Evolutionary conservation across 2,888 invertebrate genomes (phyloP).

Genomic region (Cephus pygmeus): DNA sequence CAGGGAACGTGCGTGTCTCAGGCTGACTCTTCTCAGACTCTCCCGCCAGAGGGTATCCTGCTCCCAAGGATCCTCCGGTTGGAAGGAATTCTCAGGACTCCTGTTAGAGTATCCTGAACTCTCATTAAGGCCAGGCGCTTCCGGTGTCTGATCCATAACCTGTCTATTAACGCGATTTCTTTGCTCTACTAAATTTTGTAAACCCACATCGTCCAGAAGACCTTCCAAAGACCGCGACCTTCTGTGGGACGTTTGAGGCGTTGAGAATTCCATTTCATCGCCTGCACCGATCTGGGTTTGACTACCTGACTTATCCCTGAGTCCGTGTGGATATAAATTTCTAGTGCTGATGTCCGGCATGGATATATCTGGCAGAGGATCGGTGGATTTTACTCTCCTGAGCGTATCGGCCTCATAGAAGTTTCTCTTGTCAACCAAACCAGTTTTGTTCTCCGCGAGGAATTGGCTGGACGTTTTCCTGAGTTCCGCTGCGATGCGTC

Average conservation of each 20-base stretch:
- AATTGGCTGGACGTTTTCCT: conserved; percentile 58
- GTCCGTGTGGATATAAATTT: conserved; percentile 63
- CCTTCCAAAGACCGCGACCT: conserved; percentile 72
- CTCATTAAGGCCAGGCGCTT: background rate
- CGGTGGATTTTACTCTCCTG: conserved; percentile 66
- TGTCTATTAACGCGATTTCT: conserved; percentile 46
- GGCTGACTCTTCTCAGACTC: conserved; percentile 80
- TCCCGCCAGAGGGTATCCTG: conserved; percentile 86
- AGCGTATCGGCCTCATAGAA: conserved; percentile 78
- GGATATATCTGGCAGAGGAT: conserved; percentile 55
- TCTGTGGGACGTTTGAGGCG: conserved; percentile 59
- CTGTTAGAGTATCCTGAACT: conserved; percentile 14
- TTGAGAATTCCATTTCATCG: conserved; percentile 24
- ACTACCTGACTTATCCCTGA: conserved; percentile 57
- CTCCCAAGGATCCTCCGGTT: conserved; percentile 80
- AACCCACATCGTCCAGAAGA: conserved; percentile 68
- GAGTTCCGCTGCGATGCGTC: conserved; percentile 60
- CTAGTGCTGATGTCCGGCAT: conserved; percentile 48
- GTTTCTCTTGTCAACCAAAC: conserved; percentile 75
- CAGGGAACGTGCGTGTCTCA: conserved; percentile 84
- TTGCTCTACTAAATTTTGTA: conserved; percentile 54
- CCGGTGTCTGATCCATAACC: conserved; percentile 15
- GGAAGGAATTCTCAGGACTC: conserved; percentile 29
- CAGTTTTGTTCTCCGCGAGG: conserved; percentile 57
- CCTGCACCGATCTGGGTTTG: conserved; percentile 31